Evolutionary conservation across 2,888 invertebrate species (phyloP).

Genomic region (Rhopalosiphum nymphaeae): DNA sequence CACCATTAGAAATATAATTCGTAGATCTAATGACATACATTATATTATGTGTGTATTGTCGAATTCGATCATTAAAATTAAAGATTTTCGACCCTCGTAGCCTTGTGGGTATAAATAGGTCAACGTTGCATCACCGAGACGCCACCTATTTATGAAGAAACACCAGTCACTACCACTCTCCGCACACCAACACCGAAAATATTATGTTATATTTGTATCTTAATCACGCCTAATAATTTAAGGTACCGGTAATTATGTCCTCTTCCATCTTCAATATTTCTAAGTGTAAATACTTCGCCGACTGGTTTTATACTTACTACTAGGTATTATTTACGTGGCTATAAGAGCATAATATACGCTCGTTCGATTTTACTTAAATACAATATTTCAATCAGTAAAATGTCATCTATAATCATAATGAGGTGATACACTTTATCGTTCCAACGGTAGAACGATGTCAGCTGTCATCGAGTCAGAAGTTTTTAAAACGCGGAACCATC

Average conservation of each 20-base stretch:
- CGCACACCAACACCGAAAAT: not conserved
- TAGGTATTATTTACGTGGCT: too few relatives aligned
- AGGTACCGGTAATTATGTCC: not conserved
- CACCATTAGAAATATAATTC: not conserved
- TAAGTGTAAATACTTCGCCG: too few relatives aligned
- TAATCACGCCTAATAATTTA: not conserved
- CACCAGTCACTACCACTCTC: not conserved
- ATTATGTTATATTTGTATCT: not conserved
- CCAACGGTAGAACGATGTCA: too few relatives aligned
- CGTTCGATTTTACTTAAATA: too few relatives aligned
- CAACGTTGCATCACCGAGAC: not conserved
- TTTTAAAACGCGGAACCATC: too few relatives aligned
- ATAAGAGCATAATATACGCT: too few relatives aligned
- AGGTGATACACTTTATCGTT: too few relatives aligned
- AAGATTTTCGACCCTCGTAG: not conserved
- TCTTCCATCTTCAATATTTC: not conserved
- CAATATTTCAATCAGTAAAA: too few relatives aligned
- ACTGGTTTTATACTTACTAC: too few relatives aligned
- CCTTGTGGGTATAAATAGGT: not conserved
- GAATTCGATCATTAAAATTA: not conserved
- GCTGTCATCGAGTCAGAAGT: too few relatives aligned
- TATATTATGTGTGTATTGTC: not conserved
- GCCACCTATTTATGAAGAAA: not conserved
- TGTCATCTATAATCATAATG: too few relatives aligned
- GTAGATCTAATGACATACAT: not conserved